Evolutionary conservation across 2,797 vertebrate species (phyloP).

Genomic region (Esox lucius): DNA sequence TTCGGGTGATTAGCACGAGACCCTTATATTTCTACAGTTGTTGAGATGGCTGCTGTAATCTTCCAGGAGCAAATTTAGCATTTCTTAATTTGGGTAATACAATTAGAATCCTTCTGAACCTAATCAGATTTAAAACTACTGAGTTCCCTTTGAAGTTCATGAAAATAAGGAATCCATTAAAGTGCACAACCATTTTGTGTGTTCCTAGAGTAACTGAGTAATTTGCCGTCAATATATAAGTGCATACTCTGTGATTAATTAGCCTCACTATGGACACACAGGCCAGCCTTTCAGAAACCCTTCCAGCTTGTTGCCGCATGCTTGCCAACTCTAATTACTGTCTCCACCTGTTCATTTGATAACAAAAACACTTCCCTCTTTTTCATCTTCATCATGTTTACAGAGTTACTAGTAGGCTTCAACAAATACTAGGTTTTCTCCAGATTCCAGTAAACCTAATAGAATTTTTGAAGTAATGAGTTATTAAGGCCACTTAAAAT

Average conservation of each 20-base stretch:
- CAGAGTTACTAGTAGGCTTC: conserved; percentile 31
- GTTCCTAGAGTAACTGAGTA: conserved; percentile 47
- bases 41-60: conserved; percentile 29
- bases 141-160: conserved; percentile 66
- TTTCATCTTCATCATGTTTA: conserved; percentile 50
- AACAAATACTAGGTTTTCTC: conserved; percentile 13
- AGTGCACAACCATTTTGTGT: conserved; percentile 38
- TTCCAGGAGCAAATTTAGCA: conserved; percentile 43
- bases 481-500: conserved; percentile 43
- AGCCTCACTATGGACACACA: conserved; percentile 38
- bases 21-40: conserved; percentile 46
- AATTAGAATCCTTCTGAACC: conserved; percentile 53
- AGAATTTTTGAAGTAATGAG: conserved; percentile 39
- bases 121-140: conserved; percentile 60
- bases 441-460: conserved; percentile 25
- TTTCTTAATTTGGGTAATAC: conserved; percentile 55
- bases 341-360: conserved; percentile 69
- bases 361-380: conserved; percentile 44
- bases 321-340: conserved; percentile 65
- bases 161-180: conserved; percentile 71
- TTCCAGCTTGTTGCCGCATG: conserved; percentile 55
- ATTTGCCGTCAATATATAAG: conserved; percentile 56
- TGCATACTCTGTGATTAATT: conserved; percentile 60
- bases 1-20: conserved; percentile 46
- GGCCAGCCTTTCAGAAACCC: conserved; percentile 42